Evolutionary conservation across 2,797 vertebrate genomes (phyloP), one percentile per base, ranked within the genome.

Genomic region (Otus scops): DNA sequence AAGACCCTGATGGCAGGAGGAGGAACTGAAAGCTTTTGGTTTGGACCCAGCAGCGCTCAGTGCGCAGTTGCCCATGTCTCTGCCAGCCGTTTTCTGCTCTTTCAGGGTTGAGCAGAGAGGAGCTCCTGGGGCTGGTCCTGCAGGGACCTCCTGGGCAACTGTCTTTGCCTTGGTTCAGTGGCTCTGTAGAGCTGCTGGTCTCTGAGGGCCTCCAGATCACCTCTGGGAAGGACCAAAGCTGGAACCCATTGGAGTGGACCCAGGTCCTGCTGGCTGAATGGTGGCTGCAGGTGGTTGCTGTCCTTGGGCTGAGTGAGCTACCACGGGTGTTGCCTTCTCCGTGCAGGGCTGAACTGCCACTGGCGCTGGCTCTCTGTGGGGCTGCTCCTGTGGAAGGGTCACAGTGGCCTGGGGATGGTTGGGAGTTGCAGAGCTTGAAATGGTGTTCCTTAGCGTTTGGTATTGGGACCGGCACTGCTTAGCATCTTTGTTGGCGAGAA

Each of bases 161-260:
- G 26, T 21, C 51, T 65, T 38, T 68, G 75, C 36, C 5, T 13
- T 63, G 36, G 24, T 24, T 53, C 53, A 14, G 47, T 11, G 48
- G 30, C 77, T 82, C 78, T 81, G 53, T 20, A 56, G 57, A 32
- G 26, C 53, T 88, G 47, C 65, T 87, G 69, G 64, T 60, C 61
- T 71, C 16, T 1, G 7, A 64, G n/a, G 48, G 19, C n/a, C 10
- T 78, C 16, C 2, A 5, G 5, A 6, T 48, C 4, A 0, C 34
- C 32, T 20, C 69, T 64, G 77, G 56, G 56, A 69, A 50, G 51
- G 73, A 50, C 21, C 34, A 7, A 22, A n/a, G 36, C 92, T 74
- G 60, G 34, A 84, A 32, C 34, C 15, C 0, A 0, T 4, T 0
- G 0, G 12, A 45, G 10, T 30, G 27, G 28, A 11, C 0, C 0